phyloP scores from a whole-genome alignment of 2,113 vertebrate species.

The Hiodon tergisus region DNA sequence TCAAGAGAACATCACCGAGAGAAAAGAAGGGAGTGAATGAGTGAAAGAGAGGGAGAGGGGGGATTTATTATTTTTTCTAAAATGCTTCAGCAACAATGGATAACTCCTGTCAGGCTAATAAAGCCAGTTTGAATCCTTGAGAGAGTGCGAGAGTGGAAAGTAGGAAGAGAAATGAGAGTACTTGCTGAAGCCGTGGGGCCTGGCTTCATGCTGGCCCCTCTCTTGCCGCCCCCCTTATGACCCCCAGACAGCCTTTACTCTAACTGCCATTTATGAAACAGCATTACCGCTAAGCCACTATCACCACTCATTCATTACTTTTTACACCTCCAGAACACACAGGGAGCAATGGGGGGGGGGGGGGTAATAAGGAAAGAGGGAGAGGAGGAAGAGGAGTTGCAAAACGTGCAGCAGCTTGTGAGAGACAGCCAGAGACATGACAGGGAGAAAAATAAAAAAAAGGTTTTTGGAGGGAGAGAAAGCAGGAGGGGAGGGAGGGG shows the following conservation, averaged over 20 bases:
- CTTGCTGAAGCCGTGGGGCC: conserved; percentile 12
- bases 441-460: conserved; percentile 17
- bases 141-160: not conserved
- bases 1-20: too few species aligned
- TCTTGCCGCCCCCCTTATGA: not conserved
- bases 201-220: not conserved
- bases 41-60: not conserved
- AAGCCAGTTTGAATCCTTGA: too few species aligned
- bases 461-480: conserved; percentile 15
- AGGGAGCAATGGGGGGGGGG: conserved; percentile 19
- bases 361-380: conserved; percentile 14
- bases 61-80: too few species aligned
- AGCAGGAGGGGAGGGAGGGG: conserved; percentile 5
- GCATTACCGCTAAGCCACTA: conserved; percentile 17
- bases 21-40: not conserved
- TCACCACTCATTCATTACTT: conserved; percentile 24
- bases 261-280: conserved; percentile 31
- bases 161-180: conserved; percentile 13
- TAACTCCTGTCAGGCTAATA: too few species aligned
- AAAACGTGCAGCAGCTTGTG: not conserved
- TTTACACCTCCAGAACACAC: not conserved
- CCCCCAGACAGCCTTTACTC: conserved; percentile 27
- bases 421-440: conserved; percentile 2
- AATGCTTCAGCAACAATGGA: too few species aligned
- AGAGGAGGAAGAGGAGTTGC: conserved; percentile 2